Base-by-base conservation (phyloP, 2,888 invertebrate genomes). In the Lutraria lutraria region DNA sequence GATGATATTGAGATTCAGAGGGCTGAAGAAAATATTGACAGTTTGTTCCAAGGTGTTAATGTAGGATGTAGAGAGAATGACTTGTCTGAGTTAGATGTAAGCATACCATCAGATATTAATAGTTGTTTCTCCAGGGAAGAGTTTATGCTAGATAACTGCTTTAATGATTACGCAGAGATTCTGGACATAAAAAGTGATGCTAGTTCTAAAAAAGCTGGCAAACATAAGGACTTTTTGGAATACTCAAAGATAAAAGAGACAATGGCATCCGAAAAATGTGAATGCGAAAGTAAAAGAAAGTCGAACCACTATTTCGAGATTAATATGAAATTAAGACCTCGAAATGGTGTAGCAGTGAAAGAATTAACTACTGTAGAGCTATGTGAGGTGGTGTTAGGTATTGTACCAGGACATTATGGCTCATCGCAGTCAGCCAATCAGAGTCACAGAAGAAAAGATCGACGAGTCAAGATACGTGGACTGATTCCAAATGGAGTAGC, bases 401-500 rank as follows among this genome's bases (percentile, higher is more conserved):
- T 92, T 31, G 86, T 91, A 29, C 92, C 92, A 19, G 92, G 92
- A n/a, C 91, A 92, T 83, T 90, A 85, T 81, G 90, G 91, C 0
- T 86, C 90, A 56, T 85, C 80, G 25, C 83, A 88, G 82, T 81
- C 76, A 63, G 34, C 68, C n/a, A 81, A 54, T 83, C 72, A 82
- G 21, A 85, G 83, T 21, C 88, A 88, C 25, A 87, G 91, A 54
- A 83, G 88, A 72, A 86, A 86, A 53, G 91, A 92, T 72, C 88
- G 86, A 52, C 52, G 91, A 29, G 88, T 92, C 6, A 92, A 91
- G 76, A 88, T 94, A 6, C 85, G 94, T 81, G 93, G 93, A 34
- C 86, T 94, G 12, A 87, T 92, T 31, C 93, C 93, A 10, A 92
- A 92, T 52, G 94, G 93, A 43, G 89, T 93, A n/a, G 89, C 93